A percentile compares a stretch with the other conserved stretches of the same genome.
Evolutionary conservation across 1,140 invertebrate species (phyloP).

Genomic region (Drosophila setifemur): DNA sequence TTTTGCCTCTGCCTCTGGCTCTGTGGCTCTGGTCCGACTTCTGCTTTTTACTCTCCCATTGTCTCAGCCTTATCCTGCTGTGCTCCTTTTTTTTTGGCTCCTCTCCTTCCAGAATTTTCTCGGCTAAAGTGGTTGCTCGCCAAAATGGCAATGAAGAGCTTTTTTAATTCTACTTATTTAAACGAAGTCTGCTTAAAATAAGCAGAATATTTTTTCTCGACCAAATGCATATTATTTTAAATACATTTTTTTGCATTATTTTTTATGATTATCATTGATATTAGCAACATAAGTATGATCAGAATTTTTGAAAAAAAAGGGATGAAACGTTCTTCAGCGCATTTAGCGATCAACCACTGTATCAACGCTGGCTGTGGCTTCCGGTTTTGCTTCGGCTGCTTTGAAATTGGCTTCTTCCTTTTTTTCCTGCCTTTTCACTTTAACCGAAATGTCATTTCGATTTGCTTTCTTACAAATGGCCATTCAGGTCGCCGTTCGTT

Average conservation of each 20-base stretch:
- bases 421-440: constrained; percentile 55
- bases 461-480: constrained; percentile 57
- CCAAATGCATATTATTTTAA: too few species aligned
- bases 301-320: too few species aligned
- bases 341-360: background rate
- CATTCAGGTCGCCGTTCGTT: constrained; percentile 17
- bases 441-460: constrained; percentile 67
- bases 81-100: background rate
- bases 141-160: background rate
- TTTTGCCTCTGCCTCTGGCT: constrained; percentile 27
- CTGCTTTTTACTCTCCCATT: constrained; percentile 17
- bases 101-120: background rate
- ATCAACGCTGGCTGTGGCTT: background rate
- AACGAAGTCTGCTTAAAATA: too few species aligned
- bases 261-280: too few species aligned
- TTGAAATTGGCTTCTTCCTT: constrained; percentile 36
- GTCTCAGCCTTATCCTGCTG: background rate
- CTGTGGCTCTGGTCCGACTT: constrained; percentile 8
- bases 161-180: background rate
- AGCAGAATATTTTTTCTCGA: background rate
- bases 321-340: too few species aligned
- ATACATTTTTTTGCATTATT: too few species aligned
- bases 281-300: too few species aligned
- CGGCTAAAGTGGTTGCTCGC: background rate
- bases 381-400: constrained; percentile 23